These are phyloP conservation scores for Halocaridina rubra DNA, from an alignment of 2,888 invertebrate genomes.

Conservation along the genomic window DNA sequence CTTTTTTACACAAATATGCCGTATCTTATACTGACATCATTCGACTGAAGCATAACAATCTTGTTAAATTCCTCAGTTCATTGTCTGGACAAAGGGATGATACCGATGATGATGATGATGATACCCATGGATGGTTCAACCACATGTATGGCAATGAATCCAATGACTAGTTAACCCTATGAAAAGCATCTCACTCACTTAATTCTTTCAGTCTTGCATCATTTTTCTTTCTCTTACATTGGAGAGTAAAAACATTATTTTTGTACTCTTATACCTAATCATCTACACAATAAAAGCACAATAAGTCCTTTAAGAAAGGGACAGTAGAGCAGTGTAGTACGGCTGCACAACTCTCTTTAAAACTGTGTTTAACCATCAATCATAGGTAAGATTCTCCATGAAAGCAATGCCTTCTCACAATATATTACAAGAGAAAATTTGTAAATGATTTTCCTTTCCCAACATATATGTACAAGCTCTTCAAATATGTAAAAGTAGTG, in stretches of 20 bases:
- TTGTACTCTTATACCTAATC: constrained; percentile 51
- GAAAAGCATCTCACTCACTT: constrained; percentile 18
- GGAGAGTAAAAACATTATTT: constrained; percentile 25
- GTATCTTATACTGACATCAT: constrained; percentile 53
- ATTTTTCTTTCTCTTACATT: neutral
- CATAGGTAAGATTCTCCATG: no score
- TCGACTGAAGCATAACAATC: no score
- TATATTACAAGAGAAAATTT: no score
- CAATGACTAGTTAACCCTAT: constrained; percentile 52
- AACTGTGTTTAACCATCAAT: no score
- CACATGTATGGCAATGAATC: constrained; percentile 43
- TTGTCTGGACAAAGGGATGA: constrained; percentile 53
- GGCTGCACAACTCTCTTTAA: no score
- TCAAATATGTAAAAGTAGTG: no score
- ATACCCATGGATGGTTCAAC: constrained; percentile 51
- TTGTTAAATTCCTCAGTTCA: constrained; percentile 35
- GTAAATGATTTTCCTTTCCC: no score
- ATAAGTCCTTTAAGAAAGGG: neutral
- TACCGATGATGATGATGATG: no score
- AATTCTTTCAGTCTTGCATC: neutral
- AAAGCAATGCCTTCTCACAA: no score
- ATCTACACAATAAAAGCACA: constrained; percentile 31
- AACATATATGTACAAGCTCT: no score
- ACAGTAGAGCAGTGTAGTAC: neutral
- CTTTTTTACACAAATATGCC: constrained; percentile 32